Evolutionary conservation across 1,140 invertebrate genomes (phyloP), one percentile per base, ranked within the genome.

Genomic region (Drosophila neocordata): DNA sequence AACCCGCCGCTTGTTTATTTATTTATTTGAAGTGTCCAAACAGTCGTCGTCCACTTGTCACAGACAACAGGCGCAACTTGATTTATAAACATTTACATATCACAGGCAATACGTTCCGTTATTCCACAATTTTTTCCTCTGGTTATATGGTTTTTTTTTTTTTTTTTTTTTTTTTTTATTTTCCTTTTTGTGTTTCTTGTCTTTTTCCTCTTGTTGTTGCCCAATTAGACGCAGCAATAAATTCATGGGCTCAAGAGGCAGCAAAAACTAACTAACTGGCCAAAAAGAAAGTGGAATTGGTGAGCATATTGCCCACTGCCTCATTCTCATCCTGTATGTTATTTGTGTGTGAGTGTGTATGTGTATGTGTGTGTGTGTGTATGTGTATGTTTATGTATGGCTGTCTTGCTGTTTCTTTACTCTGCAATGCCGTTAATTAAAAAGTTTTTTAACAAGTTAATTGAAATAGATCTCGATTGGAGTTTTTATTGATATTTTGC

Each of bases 381-480:
- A 15, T 48, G 18, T 20, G 38, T 31, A 31, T 31, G 4, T 7
- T 31, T 31, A 31, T 31, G 27, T 31, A 31, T 31, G 27, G 27
- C 27, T 31, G 4, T 31, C 27, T 31, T 31, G 27, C 6, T 31
- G 37, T 55, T 67, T 20, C 52, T 44, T 68, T 59, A 59, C 68
- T 65, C 82, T 87, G 82, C 82, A 82, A 76, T 78, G 82, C 70
- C 75, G 82, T 87, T 87, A 87, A 87, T 87, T 87, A 87, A 87
- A 87, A 87, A 88, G 82, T 87, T 87, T 87, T 85, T 76, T 82
- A 88, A 88, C 78, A 88, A 87, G 74, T 87, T 87, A 87, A 87
- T 87, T 87, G 82, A 87, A 87, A 87, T 87, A 87, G 83, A 87
- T 87, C 83, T 87, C 82, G 82, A 87, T 87, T 82, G 82, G 83